Base-by-base conservation (phyloP, 1,140 invertebrate genomes). In the Drosophila aff. region DNA sequence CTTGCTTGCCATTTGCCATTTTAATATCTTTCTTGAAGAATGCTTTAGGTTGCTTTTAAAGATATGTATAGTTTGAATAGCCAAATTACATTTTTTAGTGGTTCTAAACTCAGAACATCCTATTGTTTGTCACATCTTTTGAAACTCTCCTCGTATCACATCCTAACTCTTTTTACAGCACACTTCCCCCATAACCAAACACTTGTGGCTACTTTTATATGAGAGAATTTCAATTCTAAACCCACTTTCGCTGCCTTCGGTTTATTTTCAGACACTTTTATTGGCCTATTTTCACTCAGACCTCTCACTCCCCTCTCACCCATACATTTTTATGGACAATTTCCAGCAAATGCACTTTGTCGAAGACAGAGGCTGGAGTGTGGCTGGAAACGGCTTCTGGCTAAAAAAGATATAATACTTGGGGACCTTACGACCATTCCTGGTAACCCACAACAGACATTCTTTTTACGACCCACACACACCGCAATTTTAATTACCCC, bases 401-500 rank as follows among this genome's bases (percentile, higher is more conserved):
- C 57, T 72, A 57, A 78, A 78, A 26, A 49, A 55, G 64, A 80
- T 43, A 68, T 77, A 78, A 55, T 57, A 57, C 65, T 57, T 43
- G 55, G 28, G 52, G 43, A 53, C 38, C 73, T 65, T 49, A 72
- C 68, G 68, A 58, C 57, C 64, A 13, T 81, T 81, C 79, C 49
- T 65, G 62, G 73, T 78, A 81, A 73, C 66, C 61, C 55, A 31
- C 44, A 61, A 76, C 49, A 66, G 63, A 69, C 57, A 66, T 74
- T 73, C 66, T 49, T 40, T 77, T 78, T 69, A 82, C 44, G 82
- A 79, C 26, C 65, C 69, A 71, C 81, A 82, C 36, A 38, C 68
- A 76, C 82, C 66, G 72, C 71, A 77, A 53, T 40, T 76, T 76
- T 82, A 86, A 85, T 86, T 85, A 67, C 79, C 52, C 26, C 58